These are phyloP conservation scores for Limanda limanda DNA, from an alignment of 2,113 vertebrate species.

Conservation along the genomic window DNA sequence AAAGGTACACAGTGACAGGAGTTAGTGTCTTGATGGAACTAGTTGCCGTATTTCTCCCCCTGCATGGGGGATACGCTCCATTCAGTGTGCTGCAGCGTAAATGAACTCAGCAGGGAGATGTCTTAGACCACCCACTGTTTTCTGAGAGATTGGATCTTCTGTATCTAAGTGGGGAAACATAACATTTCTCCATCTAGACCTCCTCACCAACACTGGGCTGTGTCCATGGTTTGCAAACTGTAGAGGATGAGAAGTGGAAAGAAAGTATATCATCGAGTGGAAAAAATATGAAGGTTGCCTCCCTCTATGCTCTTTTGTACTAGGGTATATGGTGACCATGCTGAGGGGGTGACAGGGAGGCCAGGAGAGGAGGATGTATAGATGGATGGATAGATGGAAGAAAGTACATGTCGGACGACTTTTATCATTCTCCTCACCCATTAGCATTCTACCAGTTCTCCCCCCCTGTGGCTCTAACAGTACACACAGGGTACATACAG, in stretches of 20 bases:
- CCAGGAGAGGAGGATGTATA: not conserved
- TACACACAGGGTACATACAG: no score
- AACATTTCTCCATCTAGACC: conserved; percentile 19
- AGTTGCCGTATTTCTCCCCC: conserved; percentile 4
- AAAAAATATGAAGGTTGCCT: no score
- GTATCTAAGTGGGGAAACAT: conserved; percentile 37
- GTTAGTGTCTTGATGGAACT: not conserved
- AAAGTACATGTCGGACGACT: not conserved
- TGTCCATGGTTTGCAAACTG: conserved; percentile 26
- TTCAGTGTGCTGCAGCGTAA: conserved; percentile 25
- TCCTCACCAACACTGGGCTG: conserved; percentile 6
- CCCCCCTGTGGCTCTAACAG: no score
- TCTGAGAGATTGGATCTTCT: conserved; percentile 27
- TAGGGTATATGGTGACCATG: no score
- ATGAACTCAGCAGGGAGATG: conserved; percentile 20
- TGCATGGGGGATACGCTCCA: not conserved
- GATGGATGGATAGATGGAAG: not conserved
- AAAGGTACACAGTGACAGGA: no score
- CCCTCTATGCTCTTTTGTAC: no score
- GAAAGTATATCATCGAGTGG: conserved; percentile 27
- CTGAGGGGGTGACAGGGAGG: not conserved
- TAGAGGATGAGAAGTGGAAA: conserved; percentile 18
- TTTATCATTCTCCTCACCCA: not conserved
- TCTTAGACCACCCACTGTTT: conserved; percentile 37
- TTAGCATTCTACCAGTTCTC: no score